Base-by-base conservation (phyloP, 2,888 invertebrate genomes). In the Nomada hirtipes region DNA sequence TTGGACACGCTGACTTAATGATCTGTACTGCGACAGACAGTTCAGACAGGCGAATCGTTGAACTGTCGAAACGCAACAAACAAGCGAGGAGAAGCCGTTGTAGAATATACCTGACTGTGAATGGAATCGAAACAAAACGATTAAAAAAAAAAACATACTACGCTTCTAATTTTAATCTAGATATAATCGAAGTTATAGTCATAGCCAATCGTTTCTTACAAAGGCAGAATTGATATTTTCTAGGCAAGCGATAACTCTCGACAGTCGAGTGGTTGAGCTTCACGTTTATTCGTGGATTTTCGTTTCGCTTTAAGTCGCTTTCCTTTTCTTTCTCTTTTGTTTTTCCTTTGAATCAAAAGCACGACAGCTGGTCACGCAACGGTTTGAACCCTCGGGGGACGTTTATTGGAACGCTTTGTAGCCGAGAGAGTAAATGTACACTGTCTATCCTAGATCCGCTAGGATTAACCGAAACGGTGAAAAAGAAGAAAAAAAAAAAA, bases 101-200 rank as follows among this genome's bases (percentile, higher is more conserved):
- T 86, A 90, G 88, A 88, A 84, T 67, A 78, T 67, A 89, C 83
- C 83, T 88, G 88, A 91, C 89, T 91, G 88, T 89, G 89, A 89
- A 89, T 83, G 80, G 88, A 87, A 86, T 83, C 79, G 84, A 85
- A 82, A 86, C 81, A 78, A 76, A 83, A 50, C 7, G 72, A 59
- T 36, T 36, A 86, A 82, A 81, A 82, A 86, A 85, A 86, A 83
- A 87, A 89, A 91, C 89, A 89, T 90, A 91, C 89, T 92, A 92
- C 92, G 92, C 92, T 92, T 92, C 89, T 92, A 92, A 91, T 92
- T 87, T 92, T 92, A 92, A 92, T 89, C 83, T 92, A 92, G 90
- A 90, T 86, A 85, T 91, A 90, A 91, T 91, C 89, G 87, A 92
- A 91, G 89, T 90, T 88, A 89, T 91, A 92, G 91, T 89, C 90